A percentile compares a stretch with the other conserved stretches of the same genome.
phyloP scores from a whole-genome alignment of 2,113 vertebrate species.

The Tiliqua scincoides region DNA sequence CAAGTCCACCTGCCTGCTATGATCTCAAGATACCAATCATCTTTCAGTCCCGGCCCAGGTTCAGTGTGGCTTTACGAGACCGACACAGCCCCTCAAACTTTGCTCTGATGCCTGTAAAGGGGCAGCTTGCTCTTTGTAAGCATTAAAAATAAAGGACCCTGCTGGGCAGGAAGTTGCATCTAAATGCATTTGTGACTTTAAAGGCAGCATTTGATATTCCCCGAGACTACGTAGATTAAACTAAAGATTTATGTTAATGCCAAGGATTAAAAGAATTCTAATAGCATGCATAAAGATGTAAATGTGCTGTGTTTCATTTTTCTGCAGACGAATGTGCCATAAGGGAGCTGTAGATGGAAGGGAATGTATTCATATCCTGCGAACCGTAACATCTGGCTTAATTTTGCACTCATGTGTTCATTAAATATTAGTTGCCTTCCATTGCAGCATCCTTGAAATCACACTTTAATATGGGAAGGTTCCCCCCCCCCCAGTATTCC shows the following conservation, averaged over 20 bases:
- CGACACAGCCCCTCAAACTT: too few species aligned
- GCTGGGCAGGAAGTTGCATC: constrained; percentile 48
- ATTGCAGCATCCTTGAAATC: constrained; percentile 22
- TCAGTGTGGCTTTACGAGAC: not conserved
- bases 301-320: constrained; percentile 66
- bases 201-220: constrained; percentile 60
- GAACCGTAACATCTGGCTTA: constrained; percentile 59
- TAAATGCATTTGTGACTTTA: constrained; percentile 53
- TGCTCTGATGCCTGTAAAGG: not conserved
- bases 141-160: constrained; percentile 39
- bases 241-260: constrained; percentile 71
- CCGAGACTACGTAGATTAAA: constrained; percentile 67
- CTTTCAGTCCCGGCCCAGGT: too few species aligned
- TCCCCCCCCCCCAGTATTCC: not conserved
- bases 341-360: constrained; percentile 51
- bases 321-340: constrained; percentile 61
- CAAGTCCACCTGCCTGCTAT: too few species aligned
- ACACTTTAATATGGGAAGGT: not conserved
- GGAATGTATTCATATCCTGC: constrained; percentile 13
- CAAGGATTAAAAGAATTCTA: constrained; percentile 74
- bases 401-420: constrained; percentile 69
- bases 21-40: too few species aligned
- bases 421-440: constrained; percentile 46
- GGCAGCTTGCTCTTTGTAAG: constrained; percentile 26
- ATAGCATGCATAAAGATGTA: constrained; percentile 69